A percentile compares a stretch with the other conserved stretches of the same genome.
Conservation (phyloP, 2,888 invertebrate genomes). For the Autographa gamma region DNA sequence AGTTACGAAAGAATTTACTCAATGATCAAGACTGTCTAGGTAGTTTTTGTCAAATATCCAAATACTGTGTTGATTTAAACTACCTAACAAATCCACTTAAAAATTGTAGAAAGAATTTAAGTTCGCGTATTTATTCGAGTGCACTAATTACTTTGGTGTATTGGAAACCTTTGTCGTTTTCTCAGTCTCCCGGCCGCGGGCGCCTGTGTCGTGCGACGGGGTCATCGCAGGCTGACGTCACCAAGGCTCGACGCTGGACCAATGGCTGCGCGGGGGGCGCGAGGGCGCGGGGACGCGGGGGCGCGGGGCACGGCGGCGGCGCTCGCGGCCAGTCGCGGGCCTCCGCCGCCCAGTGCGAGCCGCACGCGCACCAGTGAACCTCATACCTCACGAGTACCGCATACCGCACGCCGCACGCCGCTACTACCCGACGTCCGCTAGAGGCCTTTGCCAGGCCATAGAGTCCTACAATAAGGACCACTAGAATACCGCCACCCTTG, state of each 20-base stretch:
- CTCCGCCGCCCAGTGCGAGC: conserved; percentile 78
- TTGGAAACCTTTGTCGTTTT: conserved; percentile 29
- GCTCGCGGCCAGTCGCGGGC: conserved; percentile 77
- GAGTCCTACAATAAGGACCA: background rate
- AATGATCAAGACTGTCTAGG: background rate
- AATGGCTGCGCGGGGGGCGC: conserved; percentile 66
- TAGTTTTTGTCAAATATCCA: background rate
- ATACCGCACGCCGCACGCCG: conserved; percentile 75
- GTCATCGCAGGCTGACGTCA: conserved; percentile 78
- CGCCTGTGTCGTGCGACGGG: conserved; percentile 57
- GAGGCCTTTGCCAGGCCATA: conserved; percentile 4
- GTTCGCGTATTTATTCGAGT: background rate
- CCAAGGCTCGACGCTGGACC: conserved; percentile 75
- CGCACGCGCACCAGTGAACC: conserved; percentile 68
- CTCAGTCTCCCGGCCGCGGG: conserved; percentile 38
- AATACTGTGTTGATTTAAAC: background rate
- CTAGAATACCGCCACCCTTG: conserved; percentile 31
- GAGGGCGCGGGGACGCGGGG: conserved; percentile 60
- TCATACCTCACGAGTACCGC: conserved; percentile 55
- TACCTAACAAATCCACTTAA: background rate
- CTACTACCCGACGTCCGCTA: conserved; percentile 49
- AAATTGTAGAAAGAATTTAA: background rate
- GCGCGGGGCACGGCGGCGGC: conserved; percentile 62
- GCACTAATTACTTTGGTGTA: conserved; percentile 10
- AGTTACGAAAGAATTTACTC: background rate